These are phyloP conservation scores for Leucophenga varia DNA, from an alignment of 1,140 invertebrate genomes.

Conservation along the genomic window DNA sequence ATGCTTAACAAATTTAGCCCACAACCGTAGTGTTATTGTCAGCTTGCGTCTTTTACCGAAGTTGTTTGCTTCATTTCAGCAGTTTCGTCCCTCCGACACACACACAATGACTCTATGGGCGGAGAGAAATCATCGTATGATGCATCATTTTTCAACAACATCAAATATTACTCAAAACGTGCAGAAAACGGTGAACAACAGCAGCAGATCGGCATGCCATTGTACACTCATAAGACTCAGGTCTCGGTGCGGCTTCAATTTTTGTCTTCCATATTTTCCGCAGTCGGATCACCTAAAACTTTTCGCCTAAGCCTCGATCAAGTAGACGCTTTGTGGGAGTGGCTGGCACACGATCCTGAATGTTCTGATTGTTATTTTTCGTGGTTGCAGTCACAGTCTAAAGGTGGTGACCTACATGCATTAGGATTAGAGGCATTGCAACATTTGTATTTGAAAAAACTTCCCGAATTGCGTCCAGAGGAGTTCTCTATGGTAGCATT, in stretches of 20 bases:
- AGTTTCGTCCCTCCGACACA: constrained; percentile 79
- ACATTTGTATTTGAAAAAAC: constrained; percentile 85
- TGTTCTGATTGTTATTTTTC: constrained; percentile 89
- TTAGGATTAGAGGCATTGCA: constrained; percentile 81
- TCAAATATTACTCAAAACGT: constrained; percentile 64
- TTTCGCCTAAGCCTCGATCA: constrained; percentile 86
- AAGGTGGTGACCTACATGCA: constrained; percentile 87
- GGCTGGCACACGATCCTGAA: constrained; percentile 78
- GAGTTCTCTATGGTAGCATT: constrained; percentile 88
- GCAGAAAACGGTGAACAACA: constrained; percentile 41
- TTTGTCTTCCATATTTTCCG: constrained; percentile 89
- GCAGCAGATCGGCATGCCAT: constrained; percentile 36
- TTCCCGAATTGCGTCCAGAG: constrained; percentile 84
- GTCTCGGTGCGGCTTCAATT: constrained; percentile 89
- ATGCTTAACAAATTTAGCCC: constrained; percentile 85
- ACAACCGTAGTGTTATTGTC: constrained; percentile 85
- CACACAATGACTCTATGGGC: constrained; percentile 85
- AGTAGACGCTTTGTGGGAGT: constrained; percentile 87
- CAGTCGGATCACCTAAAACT: constrained; percentile 81
- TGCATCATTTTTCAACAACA: constrained; percentile 87
- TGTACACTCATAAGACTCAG: constrained; percentile 86
- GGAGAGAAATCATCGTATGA: constrained; percentile 86
- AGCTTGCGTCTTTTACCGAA: constrained; percentile 86
- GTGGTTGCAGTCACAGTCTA: constrained; percentile 87
- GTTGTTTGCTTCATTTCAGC: constrained; percentile 88